These are phyloP conservation scores for Caenorhabditis sp. DNA, from an alignment of 2,888 invertebrate species.

Conservation along the genomic window DNA sequence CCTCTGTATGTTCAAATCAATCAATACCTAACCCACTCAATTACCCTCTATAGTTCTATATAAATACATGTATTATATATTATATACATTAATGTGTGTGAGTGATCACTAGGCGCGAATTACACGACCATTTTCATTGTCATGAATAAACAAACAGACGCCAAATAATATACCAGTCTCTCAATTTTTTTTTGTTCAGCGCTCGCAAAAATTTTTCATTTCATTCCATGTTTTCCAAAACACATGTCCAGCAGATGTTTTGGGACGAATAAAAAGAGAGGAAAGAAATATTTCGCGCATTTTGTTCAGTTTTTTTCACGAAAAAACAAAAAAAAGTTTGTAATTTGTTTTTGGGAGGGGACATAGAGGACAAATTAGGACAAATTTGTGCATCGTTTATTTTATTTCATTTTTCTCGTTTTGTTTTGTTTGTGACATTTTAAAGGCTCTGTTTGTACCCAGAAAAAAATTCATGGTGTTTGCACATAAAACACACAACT, in stretches of 20 bases:
- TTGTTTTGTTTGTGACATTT: slow-evolving; percentile 8
- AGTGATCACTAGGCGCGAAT: background rate
- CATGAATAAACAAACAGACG: slow-evolving; percentile 1
- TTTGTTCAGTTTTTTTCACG: slow-evolving; percentile 1
- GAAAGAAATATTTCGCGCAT: slow-evolving; percentile 1
- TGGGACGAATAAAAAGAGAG: background rate
- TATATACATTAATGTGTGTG: background rate
- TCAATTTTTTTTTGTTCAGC: background rate
- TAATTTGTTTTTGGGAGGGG: slow-evolving; percentile 6
- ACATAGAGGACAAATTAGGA: slow-evolving; percentile 33
- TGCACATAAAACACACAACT: too few relatives aligned
- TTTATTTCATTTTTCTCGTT: slow-evolving; percentile 2
- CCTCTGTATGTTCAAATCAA: too few relatives aligned
- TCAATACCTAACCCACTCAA: too few relatives aligned
- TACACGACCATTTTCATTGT: background rate
- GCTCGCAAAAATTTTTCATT: slow-evolving; percentile 5
- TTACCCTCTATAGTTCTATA: too few relatives aligned
- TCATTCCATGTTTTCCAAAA: slow-evolving; percentile 20
- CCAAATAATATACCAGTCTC: slow-evolving; percentile 2
- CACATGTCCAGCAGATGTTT: slow-evolving; percentile 19
- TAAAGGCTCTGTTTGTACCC: slow-evolving; percentile 8
- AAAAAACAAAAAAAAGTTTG: slow-evolving; percentile 13
- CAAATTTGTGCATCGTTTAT: slow-evolving; percentile 16
- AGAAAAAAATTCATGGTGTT: too few relatives aligned
- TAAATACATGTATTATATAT: too few relatives aligned